Percentiles rank a stretch among this genome's conserved stretches.
Conservation (phyloP, 2,113 vertebrate genomes). For the Mustelus asterias region DNA sequence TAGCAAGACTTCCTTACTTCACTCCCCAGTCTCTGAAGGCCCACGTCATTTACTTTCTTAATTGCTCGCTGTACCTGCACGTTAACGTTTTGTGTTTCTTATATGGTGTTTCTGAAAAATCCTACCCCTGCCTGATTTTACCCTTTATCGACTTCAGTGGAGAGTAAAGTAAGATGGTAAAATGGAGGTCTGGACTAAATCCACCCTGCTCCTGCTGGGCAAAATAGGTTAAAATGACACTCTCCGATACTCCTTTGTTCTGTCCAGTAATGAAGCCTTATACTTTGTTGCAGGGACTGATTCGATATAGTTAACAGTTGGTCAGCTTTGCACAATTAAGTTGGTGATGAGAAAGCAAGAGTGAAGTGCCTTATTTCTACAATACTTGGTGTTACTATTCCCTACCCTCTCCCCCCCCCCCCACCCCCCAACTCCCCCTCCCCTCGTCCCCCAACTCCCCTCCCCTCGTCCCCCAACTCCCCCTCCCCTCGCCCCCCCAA, state of each 20-base stretch:
- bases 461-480: too few species aligned
- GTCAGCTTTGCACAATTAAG: neutral
- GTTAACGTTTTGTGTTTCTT: neutral
- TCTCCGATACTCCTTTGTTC: neutral
- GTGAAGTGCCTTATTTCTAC: neutral
- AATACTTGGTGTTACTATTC: neutral
- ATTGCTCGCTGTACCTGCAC: neutral
- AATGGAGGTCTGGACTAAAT: neutral
- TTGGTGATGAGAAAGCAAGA: neutral
- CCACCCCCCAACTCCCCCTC: too few species aligned
- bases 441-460: too few species aligned
- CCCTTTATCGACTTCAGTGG: neutral
- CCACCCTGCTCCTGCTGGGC: neutral
- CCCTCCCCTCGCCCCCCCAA: too few species aligned
- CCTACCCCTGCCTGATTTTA: neutral
- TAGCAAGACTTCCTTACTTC: neutral
- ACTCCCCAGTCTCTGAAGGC: neutral
- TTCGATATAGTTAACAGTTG: neutral
- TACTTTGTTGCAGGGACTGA: neutral
- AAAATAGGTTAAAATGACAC: neutral
- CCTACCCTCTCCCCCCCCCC: neutral
- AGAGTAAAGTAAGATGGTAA: neutral
- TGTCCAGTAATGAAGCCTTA: neutral
- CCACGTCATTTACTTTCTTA: neutral
- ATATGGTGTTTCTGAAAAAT: neutral